These are phyloP conservation scores for Hystrix brachyura DNA, from an alignment of 2,113 vertebrate species.

Conservation along the genomic window DNA sequence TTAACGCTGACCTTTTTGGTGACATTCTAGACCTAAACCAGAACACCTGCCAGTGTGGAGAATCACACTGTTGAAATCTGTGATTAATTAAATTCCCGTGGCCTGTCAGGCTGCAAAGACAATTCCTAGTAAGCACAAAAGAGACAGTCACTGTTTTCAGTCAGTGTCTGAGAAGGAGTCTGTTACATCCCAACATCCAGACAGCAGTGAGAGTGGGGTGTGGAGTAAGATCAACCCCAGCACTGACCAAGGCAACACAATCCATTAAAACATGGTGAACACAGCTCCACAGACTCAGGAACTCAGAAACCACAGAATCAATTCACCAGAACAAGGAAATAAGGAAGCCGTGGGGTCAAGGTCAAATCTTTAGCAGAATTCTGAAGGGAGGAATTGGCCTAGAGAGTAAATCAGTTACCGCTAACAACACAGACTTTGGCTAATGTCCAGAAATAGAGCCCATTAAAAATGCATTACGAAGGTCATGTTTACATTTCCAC, in stretches of 20 bases:
- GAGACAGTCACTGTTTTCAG: background rate
- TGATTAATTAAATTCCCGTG: background rate
- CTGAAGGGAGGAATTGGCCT: constrained; percentile 61
- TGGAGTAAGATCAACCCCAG: background rate
- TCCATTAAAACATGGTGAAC: constrained; percentile 6
- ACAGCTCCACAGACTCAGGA: background rate
- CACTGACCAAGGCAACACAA: background rate
- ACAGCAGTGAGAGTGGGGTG: background rate
- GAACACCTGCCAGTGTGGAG: background rate
- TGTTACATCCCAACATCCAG: background rate
- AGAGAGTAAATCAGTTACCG: constrained; percentile 32
- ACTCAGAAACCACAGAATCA: background rate
- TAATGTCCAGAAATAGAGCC: constrained; percentile 50
- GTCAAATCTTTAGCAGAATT: constrained; percentile 61
- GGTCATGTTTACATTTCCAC: constrained; percentile 58
- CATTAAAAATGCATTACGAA: constrained; percentile 74
- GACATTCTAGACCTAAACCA: background rate
- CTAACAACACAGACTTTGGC: constrained; percentile 50
- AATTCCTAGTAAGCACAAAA: background rate
- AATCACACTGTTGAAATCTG: background rate
- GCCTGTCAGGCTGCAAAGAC: background rate
- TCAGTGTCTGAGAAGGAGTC: background rate
- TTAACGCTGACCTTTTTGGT: background rate
- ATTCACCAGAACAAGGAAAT: constrained; percentile 52
- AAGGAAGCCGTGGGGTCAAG: constrained; percentile 42